Percentiles rank a stretch among this genome's conserved stretches.
These are phyloP conservation scores for Rhabdomys dilectus DNA, from an alignment of 2,113 vertebrate genomes.

Conservation along the genomic window DNA sequence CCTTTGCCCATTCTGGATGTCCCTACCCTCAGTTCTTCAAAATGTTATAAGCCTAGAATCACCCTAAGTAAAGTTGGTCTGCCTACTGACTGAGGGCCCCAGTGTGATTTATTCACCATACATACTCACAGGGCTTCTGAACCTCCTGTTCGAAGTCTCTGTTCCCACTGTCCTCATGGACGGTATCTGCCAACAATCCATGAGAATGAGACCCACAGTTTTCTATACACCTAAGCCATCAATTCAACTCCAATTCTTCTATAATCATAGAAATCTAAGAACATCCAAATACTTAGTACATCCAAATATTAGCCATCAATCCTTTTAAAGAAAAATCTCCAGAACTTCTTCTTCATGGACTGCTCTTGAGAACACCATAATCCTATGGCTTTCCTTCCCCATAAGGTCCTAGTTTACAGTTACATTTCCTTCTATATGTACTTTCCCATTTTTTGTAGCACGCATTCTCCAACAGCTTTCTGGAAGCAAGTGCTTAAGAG, in stretches of 20 bases:
- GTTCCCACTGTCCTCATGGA: no score
- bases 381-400: not conserved
- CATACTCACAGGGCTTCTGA: no score
- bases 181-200: no score
- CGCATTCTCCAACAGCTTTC: not conserved
- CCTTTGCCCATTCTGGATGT: no score
- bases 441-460: not conserved
- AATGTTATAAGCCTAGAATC: no score
- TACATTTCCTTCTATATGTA: not conserved
- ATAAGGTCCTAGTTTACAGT: not conserved
- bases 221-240: not conserved
- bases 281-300: not conserved
- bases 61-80: no score
- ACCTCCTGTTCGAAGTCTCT: no score
- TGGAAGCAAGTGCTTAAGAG: not conserved
- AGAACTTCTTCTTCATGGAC: not conserved
- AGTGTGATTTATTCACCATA: no score
- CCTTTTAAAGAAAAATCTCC: conserved; percentile 6
- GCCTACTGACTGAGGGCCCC: no score
- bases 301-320: not conserved
- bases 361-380: not conserved
- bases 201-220: no score
- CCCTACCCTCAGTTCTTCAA: no score
- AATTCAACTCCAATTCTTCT: not conserved
- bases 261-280: not conserved